phyloP scores from a whole-genome alignment of 1,140 invertebrate genomes.

The Odontomachus brunneus region DNA sequence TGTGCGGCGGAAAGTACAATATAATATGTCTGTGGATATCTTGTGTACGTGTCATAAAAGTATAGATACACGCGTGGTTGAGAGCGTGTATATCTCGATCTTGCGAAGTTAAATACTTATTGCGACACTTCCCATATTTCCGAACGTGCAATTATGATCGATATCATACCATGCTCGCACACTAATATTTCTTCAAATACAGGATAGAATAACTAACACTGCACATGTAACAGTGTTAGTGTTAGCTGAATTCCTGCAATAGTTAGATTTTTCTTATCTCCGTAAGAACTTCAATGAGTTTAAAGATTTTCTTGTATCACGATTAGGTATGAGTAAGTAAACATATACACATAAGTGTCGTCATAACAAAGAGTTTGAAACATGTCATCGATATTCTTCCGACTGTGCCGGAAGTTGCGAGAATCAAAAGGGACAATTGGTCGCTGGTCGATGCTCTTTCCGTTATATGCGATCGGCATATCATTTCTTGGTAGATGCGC shows the following conservation, averaged over 20 bases:
- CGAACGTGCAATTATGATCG: constrained; percentile 52
- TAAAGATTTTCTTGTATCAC: not conserved
- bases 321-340: too few relatives aligned
- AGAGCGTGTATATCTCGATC: constrained; percentile 46
- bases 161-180: constrained; percentile 31
- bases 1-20: not conserved
- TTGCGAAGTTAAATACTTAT: constrained; percentile 17
- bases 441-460: constrained; percentile 52
- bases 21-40: constrained; percentile 17
- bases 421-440: constrained; percentile 11
- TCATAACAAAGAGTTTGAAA: not conserved
- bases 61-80: constrained; percentile 17
- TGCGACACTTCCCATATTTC: constrained; percentile 58
- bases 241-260: not conserved
- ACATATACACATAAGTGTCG: not conserved
- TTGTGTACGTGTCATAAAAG: constrained; percentile 17
- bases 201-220: not conserved
- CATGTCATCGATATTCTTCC: constrained; percentile 19
- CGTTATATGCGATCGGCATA: constrained; percentile 18
- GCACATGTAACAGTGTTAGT: not conserved
- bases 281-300: not conserved
- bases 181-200: not conserved
- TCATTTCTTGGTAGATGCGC: constrained; percentile 50
- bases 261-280: not conserved
- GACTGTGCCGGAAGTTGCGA: constrained; percentile 59